Percentiles rank a stretch among this genome's conserved stretches.
These are phyloP conservation scores for Pristionchus fissidentatus DNA, from an alignment of 2,888 invertebrate species.

Conservation along the genomic window DNA sequence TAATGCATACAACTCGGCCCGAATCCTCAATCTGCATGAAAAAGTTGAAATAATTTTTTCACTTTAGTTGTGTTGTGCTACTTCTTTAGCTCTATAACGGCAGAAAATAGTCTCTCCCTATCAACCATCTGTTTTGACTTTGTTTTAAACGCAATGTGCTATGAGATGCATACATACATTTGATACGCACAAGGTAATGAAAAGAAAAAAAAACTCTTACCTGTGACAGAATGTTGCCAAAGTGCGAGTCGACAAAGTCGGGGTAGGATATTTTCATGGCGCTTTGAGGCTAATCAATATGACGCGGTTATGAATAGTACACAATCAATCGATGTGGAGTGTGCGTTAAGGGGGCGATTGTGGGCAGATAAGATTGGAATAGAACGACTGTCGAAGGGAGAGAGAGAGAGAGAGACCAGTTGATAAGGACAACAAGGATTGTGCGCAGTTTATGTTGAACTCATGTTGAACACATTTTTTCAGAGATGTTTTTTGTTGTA, in stretches of 20 bases:
- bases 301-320: constrained; percentile 14
- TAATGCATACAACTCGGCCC: constrained; percentile 61
- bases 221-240: constrained; percentile 40
- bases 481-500: no score
- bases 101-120: no score
- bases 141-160: neutral
- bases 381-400: constrained; percentile 2
- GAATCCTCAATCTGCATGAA: constrained; percentile 54
- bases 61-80: no score
- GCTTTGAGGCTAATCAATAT: neutral
- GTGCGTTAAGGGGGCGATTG: neutral
- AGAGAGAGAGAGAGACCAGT: neutral
- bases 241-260: constrained; percentile 39
- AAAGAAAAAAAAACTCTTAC: constrained; percentile 1
- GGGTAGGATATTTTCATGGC: constrained; percentile 4
- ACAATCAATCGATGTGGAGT: constrained; percentile 36
- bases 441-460: no score
- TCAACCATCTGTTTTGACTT: no score
- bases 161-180: neutral
- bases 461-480: no score
- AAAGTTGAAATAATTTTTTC: neutral
- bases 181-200: neutral
- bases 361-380: neutral
- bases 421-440: constrained; percentile 35
- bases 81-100: no score